Conservation (phyloP, 2,113 vertebrate genomes). For the Alectura lathami region DNA sequence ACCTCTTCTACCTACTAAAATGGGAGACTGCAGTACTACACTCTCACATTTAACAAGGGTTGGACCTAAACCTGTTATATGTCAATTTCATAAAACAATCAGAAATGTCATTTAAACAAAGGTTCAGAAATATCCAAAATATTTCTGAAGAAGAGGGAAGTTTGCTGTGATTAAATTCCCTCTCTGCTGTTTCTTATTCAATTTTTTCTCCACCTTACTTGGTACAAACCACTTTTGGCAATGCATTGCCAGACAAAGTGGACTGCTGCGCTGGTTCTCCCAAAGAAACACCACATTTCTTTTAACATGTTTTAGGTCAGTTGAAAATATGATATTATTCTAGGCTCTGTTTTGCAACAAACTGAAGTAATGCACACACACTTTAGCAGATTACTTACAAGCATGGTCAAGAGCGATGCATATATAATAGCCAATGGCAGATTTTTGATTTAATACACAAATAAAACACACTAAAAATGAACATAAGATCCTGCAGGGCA, state of each 20-base stretch:
- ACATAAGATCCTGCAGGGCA: conserved; percentile 29
- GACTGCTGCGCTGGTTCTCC: not conserved
- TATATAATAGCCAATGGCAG: not conserved
- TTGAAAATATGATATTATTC: not conserved
- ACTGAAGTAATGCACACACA: not conserved
- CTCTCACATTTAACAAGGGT: rapidly evolving
- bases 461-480: conserved; percentile 5
- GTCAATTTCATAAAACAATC: not conserved
- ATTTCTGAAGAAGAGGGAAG: not conserved
- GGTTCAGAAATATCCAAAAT: not conserved
- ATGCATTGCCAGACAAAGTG: not conserved
- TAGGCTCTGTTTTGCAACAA: not conserved
- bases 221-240: not conserved
- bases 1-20: not conserved
- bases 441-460: conserved; percentile 54
- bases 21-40: not conserved
- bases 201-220: not conserved
- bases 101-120: not conserved
- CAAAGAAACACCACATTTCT: not conserved
- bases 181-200: not conserved
- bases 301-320: not conserved
- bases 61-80: not conserved
- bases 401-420: not conserved
- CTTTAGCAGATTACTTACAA: not conserved
- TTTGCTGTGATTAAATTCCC: not conserved